Evolutionary conservation across 1,140 invertebrate species (phyloP).

Genomic region (Aphelenchoides fujianensis): DNA sequence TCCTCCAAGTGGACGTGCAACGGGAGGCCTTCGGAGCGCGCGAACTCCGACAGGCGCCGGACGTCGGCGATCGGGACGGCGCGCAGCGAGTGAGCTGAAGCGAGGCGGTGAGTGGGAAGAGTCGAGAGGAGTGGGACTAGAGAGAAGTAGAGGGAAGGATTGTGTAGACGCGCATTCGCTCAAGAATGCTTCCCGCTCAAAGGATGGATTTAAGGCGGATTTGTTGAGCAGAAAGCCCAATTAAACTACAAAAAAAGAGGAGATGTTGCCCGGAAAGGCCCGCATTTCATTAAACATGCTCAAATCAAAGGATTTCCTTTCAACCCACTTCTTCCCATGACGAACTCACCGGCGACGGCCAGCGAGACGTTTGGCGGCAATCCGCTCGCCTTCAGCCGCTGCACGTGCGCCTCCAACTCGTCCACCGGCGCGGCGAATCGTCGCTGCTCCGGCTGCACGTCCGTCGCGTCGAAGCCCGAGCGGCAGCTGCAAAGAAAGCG

Average conservation of each 20-base stretch:
- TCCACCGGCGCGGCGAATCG: conserved; percentile 42
- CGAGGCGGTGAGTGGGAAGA: background rate
- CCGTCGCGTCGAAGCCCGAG: conserved; percentile 34
- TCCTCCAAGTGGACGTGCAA: conserved; percentile 61
- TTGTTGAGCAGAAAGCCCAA: no score
- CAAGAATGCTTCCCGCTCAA: no score
- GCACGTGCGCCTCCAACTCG: conserved; percentile 41
- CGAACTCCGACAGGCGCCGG: conserved; percentile 41
- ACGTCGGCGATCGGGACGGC: conserved; percentile 45
- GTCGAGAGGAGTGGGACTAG: no score
- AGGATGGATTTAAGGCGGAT: no score
- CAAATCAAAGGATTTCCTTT: no score
- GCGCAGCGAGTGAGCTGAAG: conserved; percentile 57
- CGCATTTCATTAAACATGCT: no score
- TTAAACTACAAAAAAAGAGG: no score
- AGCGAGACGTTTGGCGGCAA: conserved; percentile 28
- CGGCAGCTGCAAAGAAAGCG: no score
- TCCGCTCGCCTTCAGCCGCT: conserved; percentile 23
- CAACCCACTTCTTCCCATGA: no score
- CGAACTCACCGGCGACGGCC: conserved; percentile 42
- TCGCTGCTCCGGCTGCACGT: conserved; percentile 37
- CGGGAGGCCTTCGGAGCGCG: conserved; percentile 33
- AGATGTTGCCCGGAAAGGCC: no score
- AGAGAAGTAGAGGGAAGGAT: no score
- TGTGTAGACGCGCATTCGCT: background rate